A percentile compares a stretch with the other conserved stretches of the same genome.
Conservation (phyloP, 2,888 invertebrate genomes). For the Drosophila longiperda region DNA sequence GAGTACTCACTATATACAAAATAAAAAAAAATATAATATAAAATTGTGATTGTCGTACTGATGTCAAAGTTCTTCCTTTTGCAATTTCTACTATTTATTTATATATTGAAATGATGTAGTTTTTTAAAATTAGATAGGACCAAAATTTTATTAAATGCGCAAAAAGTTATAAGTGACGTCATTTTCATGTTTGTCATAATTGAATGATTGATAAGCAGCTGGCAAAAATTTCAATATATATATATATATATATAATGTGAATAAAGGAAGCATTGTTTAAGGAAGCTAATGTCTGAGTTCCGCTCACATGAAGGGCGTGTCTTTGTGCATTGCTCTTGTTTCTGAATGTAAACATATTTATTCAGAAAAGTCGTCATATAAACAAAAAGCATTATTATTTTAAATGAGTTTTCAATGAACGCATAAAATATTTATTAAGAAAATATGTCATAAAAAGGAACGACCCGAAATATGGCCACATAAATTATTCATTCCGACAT, state of each 20-base stretch:
- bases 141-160: conserved; percentile 31
- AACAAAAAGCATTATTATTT: conserved; percentile 26
- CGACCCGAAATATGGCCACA: background rate
- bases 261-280: conserved; percentile 48
- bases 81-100: conserved; percentile 1
- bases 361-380: conserved; percentile 21
- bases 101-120: background rate
- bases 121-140: background rate
- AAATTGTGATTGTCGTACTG: conserved; percentile 3
- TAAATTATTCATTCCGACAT: background rate
- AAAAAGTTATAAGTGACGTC: conserved; percentile 42
- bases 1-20: background rate
- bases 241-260: background rate
- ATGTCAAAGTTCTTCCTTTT: conserved; percentile 25
- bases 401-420: conserved; percentile 18
- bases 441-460: background rate
- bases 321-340: conserved; percentile 12
- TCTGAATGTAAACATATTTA: conserved; percentile 32
- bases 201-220: conserved; percentile 46
- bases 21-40: background rate
- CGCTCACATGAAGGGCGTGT: conserved; percentile 51
- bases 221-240: background rate
- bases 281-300: conserved; percentile 46
- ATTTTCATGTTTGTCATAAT: conserved; percentile 6
- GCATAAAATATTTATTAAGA: conserved; percentile 1